Evolutionary conservation across 2,888 invertebrate species (phyloP), one percentile per base, ranked within the genome.

Genomic region (Andricus curvator): DNA sequence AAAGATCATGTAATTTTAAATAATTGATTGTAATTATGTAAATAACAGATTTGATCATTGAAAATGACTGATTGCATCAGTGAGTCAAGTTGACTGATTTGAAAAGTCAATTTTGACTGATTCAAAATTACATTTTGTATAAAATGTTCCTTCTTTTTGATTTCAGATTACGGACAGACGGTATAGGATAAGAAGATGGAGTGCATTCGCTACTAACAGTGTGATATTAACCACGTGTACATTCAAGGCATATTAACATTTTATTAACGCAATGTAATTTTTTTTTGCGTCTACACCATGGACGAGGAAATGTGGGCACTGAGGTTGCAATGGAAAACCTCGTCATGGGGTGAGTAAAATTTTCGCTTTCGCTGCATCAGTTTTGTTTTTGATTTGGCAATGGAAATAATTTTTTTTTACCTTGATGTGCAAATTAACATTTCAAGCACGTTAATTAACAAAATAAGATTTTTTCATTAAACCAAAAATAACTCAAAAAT

Each of bases 201-300:
- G 80, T 84, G 82, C 80, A 78, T 78, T 82, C 77, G 33, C 67
- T 80, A 78, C 80, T 83, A 83, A 84, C 82, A 80, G 78, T 82
- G 84, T 83, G 80, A 78, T 78, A 84, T 83, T 84, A 84, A 84
- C 81, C 74, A 80, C 81, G 82, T 84, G 84, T 78, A 78, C 79
- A 83, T 80, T 83, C 77, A 76, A 83, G 78, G 62, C 83, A 79
- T 81, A 82, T 84, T 84, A 84, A 84, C 84, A 74, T 22, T 29
- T 33, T 82, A 84, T 81, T 84, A 84, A 84, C 81, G 83, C 79
- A 83, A 84, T 79, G 81, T 83, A 79, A 84, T 25, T 25, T 25
- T 25, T 25, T 25, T 82, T 83, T 77, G 70, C 83, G 80, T 76
- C 60, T 80, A 82, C 81, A 78, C 79, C 80, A 84, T 84, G 84